Base-by-base conservation (phyloP, 2,888 invertebrate genomes). In the Arrhopalites spinosus region DNA sequence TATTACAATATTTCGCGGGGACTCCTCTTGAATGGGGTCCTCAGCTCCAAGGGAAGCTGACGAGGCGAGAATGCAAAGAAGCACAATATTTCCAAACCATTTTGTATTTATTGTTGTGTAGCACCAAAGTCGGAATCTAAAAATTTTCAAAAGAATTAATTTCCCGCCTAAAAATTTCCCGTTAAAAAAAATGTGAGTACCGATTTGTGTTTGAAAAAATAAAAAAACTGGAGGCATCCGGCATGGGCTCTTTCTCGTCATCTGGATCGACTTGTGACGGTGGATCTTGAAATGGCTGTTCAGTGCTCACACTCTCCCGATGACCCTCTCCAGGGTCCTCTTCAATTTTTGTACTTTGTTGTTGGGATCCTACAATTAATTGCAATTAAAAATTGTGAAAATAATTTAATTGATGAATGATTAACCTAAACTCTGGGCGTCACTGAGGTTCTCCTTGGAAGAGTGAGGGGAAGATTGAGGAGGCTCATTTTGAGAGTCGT, bases 41-140 rank as follows among this genome's bases (percentile, higher is more conserved):
- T 99, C 99, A 78, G 97, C 94, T 20, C 98, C 99, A 86, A 99
- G 89, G 92, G 99, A 95, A 78, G 96, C 96, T 63, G 98, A 98
- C 17, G 98, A 98, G 84, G 99, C 93, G 90, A 99, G 92, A 86
- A 99, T 99, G 87, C 98, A 99, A 66, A 93, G 93, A 80, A 99
- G 88, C 83, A 99, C 96, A 81, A 97, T 90, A 87, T 99, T 99
- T 25, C 96, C 92, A 86, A 99, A 99, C 15, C 47, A 20, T 11
- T 3, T 50, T 1, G 74, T 74, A 25, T 97, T 97, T 84, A 96
- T 95, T 83, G 98, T 2, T 59, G 59, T 67, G 29, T 74, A 74
- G 74, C 74, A 74, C 68, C 67, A 74, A 15, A 53, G 36, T 25
- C 74, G 53, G 17, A 74, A 1, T 23, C 74, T 74, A 36, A 15